phyloP scores from a whole-genome alignment of 2,888 invertebrate species.

The Agriopis marginaria region DNA sequence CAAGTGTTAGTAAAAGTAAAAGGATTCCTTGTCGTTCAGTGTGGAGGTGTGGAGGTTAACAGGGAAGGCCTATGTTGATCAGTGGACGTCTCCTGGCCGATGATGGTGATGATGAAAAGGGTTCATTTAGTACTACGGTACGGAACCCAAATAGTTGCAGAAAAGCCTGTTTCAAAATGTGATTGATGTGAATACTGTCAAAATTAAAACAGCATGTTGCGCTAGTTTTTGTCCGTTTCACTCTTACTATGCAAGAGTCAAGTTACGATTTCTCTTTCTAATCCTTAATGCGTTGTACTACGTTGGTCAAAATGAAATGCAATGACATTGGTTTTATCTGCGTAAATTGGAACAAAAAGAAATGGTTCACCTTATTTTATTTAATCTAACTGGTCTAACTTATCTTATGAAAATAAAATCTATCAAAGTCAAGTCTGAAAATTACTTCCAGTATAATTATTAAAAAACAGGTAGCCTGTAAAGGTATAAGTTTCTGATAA shows the following conservation, averaged over 20 bases:
- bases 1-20: no score
- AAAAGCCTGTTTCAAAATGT: not conserved
- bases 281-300: not conserved
- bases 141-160: no score
- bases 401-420: not conserved
- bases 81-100: no score
- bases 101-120: no score
- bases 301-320: not conserved
- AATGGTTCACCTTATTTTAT: not conserved
- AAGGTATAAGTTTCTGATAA: no score
- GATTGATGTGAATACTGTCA: not conserved
- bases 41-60: no score
- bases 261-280: not conserved
- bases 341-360: not conserved
- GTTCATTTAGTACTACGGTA: no score
- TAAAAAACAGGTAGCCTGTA: no score
- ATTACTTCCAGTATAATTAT: no score
- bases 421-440: not conserved
- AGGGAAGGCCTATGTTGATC: no score
- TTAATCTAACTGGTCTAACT: no score
- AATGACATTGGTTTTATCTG: not conserved
- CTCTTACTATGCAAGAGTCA: not conserved
- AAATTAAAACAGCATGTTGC: not conserved
- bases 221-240: not conserved
- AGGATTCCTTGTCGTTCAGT: no score